Evolutionary conservation across 2,888 invertebrate genomes (phyloP).

Genomic region (Falcaria lacertinaria): DNA sequence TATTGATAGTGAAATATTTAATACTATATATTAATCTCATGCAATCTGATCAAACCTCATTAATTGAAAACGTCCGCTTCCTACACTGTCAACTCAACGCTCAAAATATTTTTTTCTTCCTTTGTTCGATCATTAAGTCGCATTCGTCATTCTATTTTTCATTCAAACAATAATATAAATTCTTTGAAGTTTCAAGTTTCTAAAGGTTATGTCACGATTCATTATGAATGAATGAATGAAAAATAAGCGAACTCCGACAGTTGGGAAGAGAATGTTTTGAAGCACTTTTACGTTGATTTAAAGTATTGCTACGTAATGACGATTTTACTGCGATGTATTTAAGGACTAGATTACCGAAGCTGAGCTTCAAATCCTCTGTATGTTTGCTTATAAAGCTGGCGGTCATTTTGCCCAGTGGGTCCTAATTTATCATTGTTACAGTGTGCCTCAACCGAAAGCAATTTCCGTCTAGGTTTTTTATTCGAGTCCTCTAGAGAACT

Average conservation of each 20-base stretch:
- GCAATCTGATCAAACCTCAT: background rate
- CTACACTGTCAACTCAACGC: background rate
- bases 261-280: background rate
- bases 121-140: background rate
- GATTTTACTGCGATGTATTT: constrained; percentile 40
- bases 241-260: constrained; percentile 26
- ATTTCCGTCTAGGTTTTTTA: constrained; percentile 59
- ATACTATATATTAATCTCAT: too few relatives aligned
- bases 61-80: background rate
- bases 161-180: background rate
- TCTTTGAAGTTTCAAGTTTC: constrained; percentile 15
- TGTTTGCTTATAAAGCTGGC: constrained; percentile 63
- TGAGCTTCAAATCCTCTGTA: constrained; percentile 46
- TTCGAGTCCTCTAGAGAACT: constrained; percentile 34
- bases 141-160: background rate
- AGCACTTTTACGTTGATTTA: background rate
- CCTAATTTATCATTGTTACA: constrained; percentile 73
- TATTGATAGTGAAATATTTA: too few relatives aligned
- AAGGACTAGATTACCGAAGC: constrained; percentile 43
- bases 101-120: background rate
- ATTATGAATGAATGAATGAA: constrained; percentile 9
- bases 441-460: constrained; percentile 62
- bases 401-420: constrained; percentile 53
- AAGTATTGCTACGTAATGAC: constrained; percentile 21
- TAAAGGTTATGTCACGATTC: constrained; percentile 25